Percentiles rank a stretch among this genome's conserved stretches.
Evolutionary conservation across 2,797 vertebrate species (phyloP).

Genomic region (Jordanella pulchra): DNA sequence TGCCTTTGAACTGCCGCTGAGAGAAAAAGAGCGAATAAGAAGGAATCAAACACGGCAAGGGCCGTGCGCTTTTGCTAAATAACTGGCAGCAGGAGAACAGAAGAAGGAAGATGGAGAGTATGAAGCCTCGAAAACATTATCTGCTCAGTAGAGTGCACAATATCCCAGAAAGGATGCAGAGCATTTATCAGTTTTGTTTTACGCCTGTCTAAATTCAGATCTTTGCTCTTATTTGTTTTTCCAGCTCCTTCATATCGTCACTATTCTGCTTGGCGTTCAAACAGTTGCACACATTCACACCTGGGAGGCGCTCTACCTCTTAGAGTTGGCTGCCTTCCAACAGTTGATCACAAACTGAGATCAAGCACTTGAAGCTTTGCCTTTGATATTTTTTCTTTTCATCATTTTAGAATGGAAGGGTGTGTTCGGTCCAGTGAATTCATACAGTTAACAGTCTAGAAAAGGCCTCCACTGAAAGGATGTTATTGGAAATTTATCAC

Average conservation of each 20-base stretch:
- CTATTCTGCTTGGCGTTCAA: conserved; percentile 50
- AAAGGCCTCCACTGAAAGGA: conserved; percentile 20
- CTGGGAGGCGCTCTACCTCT: conserved; percentile 59
- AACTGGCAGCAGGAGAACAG: conserved; percentile 70
- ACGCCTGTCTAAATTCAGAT: conserved; percentile 26
- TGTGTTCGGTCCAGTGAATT: conserved; percentile 52
- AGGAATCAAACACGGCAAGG: conserved; percentile 72
- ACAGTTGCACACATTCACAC: conserved; percentile 70
- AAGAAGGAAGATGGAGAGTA: conserved; percentile 63
- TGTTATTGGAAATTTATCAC: conserved; percentile 38
- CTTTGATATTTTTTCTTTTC: conserved; percentile 66
- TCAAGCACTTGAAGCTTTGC: conserved; percentile 56
- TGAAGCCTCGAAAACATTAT: conserved; percentile 58
- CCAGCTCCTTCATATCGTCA: conserved; percentile 20
- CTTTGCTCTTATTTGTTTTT: conserved; percentile 2
- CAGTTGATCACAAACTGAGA: conserved; percentile 54
- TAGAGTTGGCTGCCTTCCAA: conserved; percentile 53
- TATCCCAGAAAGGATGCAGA: conserved; percentile 30
- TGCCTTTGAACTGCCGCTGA: conserved; percentile 78
- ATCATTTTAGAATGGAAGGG: conserved; percentile 55
- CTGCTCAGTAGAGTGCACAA: conserved; percentile 38
- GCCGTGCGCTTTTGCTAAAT: conserved; percentile 70
- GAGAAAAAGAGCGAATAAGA: conserved; percentile 50
- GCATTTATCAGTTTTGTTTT: conserved; percentile 32
- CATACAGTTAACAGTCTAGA: conserved; percentile 48